phyloP scores from a whole-genome alignment of 1,140 invertebrate species.

The Bombus confusus region DNA sequence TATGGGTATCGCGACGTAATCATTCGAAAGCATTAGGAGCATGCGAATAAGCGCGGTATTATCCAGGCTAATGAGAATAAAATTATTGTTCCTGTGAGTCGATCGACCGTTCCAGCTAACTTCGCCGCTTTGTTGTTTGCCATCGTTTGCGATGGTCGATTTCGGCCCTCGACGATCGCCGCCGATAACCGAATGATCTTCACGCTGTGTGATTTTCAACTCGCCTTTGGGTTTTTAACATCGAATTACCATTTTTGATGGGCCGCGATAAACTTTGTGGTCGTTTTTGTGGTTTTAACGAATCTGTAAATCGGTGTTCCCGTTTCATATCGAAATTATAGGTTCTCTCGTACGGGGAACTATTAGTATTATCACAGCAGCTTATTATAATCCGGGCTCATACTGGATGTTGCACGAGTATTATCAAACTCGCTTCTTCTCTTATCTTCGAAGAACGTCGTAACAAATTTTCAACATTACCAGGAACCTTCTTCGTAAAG shows the following conservation, averaged over 20 bases:
- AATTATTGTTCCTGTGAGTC: constrained; percentile 62
- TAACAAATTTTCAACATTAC: background rate
- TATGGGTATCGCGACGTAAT: constrained; percentile 50
- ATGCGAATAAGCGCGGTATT: constrained; percentile 64
- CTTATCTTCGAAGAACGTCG: background rate
- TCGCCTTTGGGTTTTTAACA: background rate
- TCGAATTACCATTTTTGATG: background rate
- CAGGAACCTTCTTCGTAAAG: background rate
- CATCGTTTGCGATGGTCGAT: too few relatives aligned
- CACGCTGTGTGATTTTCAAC: background rate
- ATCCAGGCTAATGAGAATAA: constrained; percentile 72
- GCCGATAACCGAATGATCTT: background rate
- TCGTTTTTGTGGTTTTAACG: background rate
- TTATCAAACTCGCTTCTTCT: background rate
- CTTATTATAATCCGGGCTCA: background rate
- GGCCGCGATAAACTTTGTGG: background rate
- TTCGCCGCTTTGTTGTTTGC: background rate
- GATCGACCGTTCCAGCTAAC: background rate
- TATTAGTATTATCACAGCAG: background rate
- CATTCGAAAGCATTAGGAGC: constrained; percentile 59
- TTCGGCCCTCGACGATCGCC: too few relatives aligned
- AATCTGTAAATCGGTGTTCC: background rate
- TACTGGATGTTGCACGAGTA: background rate
- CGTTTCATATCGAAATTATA: background rate
- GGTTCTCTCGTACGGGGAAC: background rate